Evolutionary conservation across 2,113 vertebrate species (phyloP).

Genomic region (Amphiprion percula): DNA sequence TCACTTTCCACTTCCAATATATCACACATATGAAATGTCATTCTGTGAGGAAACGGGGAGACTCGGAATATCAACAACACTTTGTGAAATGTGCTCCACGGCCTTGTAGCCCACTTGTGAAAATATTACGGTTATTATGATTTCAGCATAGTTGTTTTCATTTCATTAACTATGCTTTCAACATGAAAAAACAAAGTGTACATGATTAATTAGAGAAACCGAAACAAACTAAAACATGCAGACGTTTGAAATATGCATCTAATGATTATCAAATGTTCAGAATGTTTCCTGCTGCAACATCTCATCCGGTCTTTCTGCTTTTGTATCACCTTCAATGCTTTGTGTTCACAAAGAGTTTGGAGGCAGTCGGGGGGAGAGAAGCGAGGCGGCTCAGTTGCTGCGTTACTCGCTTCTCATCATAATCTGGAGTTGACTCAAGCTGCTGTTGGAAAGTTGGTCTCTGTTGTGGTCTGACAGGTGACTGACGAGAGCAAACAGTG

Average conservation of each 20-base stretch:
- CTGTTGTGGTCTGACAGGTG: constrained; percentile 74
- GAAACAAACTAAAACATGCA: not conserved
- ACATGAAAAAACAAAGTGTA: constrained; percentile 8
- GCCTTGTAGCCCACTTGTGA: constrained; percentile 7
- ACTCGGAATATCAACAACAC: constrained; percentile 31
- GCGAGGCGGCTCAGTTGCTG: not conserved
- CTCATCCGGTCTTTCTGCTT: not conserved
- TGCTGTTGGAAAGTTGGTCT: constrained; percentile 47
- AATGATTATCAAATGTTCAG: not conserved
- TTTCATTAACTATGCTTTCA: constrained; percentile 39
- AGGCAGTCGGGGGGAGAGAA: not conserved
- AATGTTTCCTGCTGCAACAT: not conserved
- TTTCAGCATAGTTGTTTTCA: constrained; percentile 40
- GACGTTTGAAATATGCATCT: constrained; percentile 4
- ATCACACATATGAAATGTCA: constrained; percentile 41
- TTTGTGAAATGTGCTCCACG: constrained; percentile 25
- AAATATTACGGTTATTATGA: constrained; percentile 28
- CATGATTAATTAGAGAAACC: not conserved
- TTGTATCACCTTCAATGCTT: constrained; percentile 1
- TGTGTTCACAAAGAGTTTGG: not conserved
- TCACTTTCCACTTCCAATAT: constrained; percentile 21
- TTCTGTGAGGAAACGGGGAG: constrained; percentile 2
- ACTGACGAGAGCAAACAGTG: constrained; percentile 80
- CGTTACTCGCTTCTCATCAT: constrained; percentile 8
- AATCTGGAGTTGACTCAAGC: constrained; percentile 44